Conservation (phyloP, 2,888 invertebrate genomes). For the Chloroclystis v-ata region DNA sequence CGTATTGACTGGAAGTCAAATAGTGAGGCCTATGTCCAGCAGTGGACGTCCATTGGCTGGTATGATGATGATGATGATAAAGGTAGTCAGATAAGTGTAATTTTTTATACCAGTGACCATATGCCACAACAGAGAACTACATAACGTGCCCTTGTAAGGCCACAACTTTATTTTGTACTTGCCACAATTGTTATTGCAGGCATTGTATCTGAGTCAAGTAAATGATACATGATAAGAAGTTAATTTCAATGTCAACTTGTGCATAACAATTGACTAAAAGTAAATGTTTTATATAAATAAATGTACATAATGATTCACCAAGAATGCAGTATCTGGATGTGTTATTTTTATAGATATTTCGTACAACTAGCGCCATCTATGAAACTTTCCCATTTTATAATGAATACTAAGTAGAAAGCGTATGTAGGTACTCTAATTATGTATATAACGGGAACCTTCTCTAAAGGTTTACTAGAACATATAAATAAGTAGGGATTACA, state of each 20-base stretch:
- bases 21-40: too few relatives aligned
- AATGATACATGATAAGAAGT: neutral
- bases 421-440: too few relatives aligned
- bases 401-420: too few relatives aligned
- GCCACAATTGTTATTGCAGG: slow-evolving; percentile 25
- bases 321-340: neutral
- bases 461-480: too few relatives aligned
- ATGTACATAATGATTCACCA: slow-evolving; percentile 1
- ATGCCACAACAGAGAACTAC: slow-evolving; percentile 29
- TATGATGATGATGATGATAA: too few relatives aligned
- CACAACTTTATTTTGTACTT: slow-evolving; percentile 39
- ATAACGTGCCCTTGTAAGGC: slow-evolving; percentile 40
- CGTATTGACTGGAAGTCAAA: too few relatives aligned
- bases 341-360: neutral
- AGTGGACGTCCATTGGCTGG: too few relatives aligned
- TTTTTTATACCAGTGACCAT: slow-evolving; percentile 28
- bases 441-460: too few relatives aligned
- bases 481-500: too few relatives aligned
- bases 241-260: slow-evolving; percentile 5
- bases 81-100: neutral
- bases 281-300: slow-evolving; percentile 5
- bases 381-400: too few relatives aligned
- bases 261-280: slow-evolving; percentile 4
- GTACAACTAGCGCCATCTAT: slow-evolving; percentile 9
- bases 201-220: slow-evolving; percentile 28